phyloP scores from a whole-genome alignment of 2,888 invertebrate genomes.

The Drosophila nigricruria region DNA sequence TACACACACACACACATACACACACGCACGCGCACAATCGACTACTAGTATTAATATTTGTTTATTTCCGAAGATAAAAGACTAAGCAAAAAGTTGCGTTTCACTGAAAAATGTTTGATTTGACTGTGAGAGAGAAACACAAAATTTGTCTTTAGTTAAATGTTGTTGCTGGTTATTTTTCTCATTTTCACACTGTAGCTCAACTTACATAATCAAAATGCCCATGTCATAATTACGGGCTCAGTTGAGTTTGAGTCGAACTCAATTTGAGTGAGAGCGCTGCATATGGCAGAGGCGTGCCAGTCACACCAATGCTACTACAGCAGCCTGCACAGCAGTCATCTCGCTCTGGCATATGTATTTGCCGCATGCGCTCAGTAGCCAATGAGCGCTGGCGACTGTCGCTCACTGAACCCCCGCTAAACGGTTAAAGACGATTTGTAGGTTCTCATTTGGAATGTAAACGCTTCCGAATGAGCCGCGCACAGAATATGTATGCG shows the following conservation, averaged over 20 bases:
- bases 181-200: constrained; percentile 38
- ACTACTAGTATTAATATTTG: constrained; percentile 36
- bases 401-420: constrained; percentile 40
- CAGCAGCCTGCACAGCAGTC: constrained; percentile 21
- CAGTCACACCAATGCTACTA: constrained; percentile 35
- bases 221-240: constrained; percentile 48
- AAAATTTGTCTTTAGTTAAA: constrained; percentile 19
- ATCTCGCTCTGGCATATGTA: constrained; percentile 42
- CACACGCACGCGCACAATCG: constrained; percentile 5
- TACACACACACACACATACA: constrained; percentile 1
- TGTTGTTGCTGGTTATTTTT: neutral
- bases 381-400: constrained; percentile 41
- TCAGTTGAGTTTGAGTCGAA: constrained; percentile 44
- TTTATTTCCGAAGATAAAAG: constrained; percentile 57
- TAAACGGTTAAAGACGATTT: constrained; percentile 28
- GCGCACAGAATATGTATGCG: neutral
- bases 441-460: constrained; percentile 37
- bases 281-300: constrained; percentile 57
- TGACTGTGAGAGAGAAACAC: constrained; percentile 8
- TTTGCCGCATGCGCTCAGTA: neutral
- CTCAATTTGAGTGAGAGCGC: constrained; percentile 58
- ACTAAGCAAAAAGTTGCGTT: constrained; percentile 56
- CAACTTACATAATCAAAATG: constrained; percentile 67
- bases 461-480: constrained; percentile 34
- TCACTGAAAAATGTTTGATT: constrained; percentile 41